Conservation (phyloP, 2,888 invertebrate genomes). For the Cerastis leucographa region DNA sequence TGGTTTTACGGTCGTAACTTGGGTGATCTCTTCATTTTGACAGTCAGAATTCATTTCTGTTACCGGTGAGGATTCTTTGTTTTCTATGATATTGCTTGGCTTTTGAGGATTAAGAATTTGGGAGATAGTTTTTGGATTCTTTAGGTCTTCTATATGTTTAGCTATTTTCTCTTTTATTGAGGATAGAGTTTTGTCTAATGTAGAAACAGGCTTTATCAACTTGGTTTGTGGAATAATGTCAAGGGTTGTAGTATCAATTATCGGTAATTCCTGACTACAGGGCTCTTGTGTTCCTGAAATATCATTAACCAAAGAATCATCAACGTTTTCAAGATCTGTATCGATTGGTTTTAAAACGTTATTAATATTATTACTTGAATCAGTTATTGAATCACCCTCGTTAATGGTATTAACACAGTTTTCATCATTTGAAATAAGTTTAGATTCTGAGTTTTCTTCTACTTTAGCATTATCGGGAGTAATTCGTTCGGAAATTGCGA, state of each 20-base stretch:
- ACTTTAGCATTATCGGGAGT: neutral
- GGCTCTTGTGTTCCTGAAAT: slow-evolving; percentile 11
- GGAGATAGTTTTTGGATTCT: slow-evolving; percentile 45
- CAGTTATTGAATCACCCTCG: slow-evolving; percentile 42
- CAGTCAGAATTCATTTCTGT: slow-evolving; percentile 24
- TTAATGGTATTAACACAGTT: slow-evolving; percentile 18
- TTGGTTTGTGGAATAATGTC: slow-evolving; percentile 10
- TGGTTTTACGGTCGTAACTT: slow-evolving; percentile 35
- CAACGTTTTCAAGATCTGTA: slow-evolving; percentile 28
- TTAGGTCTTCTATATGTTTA: slow-evolving; percentile 70
- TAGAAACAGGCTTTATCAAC: slow-evolving; percentile 23
- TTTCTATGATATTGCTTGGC: slow-evolving; percentile 31
- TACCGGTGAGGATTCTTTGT: slow-evolving; percentile 12
- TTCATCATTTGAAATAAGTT: slow-evolving; percentile 11
- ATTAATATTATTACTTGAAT: slow-evolving; percentile 44
- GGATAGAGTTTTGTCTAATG: slow-evolving; percentile 60
- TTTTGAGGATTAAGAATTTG: neutral
- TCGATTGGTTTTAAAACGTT: slow-evolving; percentile 24
- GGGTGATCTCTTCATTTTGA: slow-evolving; percentile 31
- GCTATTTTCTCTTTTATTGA: slow-evolving; percentile 70
- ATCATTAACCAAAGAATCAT: slow-evolving; percentile 22
- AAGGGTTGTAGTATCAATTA: neutral
- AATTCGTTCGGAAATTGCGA: neutral
- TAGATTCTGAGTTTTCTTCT: slow-evolving; percentile 3
- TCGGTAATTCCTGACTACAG: slow-evolving; percentile 19